Base-by-base conservation (phyloP, 1,140 invertebrate species). In the Ceratosolen solmsi region DNA sequence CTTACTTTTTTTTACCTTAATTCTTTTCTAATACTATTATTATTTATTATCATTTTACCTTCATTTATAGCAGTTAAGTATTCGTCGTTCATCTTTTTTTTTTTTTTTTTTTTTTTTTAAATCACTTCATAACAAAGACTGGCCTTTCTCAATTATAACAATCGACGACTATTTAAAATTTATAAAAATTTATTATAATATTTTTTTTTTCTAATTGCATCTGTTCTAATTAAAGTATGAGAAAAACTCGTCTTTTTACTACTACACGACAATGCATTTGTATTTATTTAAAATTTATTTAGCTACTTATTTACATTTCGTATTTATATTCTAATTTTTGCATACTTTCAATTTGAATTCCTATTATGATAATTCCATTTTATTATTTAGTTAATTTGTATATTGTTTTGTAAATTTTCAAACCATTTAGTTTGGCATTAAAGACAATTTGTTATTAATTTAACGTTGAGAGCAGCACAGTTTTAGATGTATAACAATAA, bases 1-100 rank as follows among this genome's bases (percentile, higher is more conserved):
- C 88, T 90, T 88, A 90, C 87, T 88, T 89, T 90, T n/a, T n/a
- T 22, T 73, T 73, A 73, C 46, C 71, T 73, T 87, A 87, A 85
- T 82, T 84, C 80, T 83, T 87, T 81, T 83, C 85, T 72, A 84
- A 85, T 54, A 82, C 82, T 78, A 72, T 85, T 85, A 79, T 84
- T 80, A 79, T 77, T 83, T 86, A 82, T 65, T 63, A 60, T 30
- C 49, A 77, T 68, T 74, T 51, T 63, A 9, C 56, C 77, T 41
- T 27, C 27, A 51, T 72, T 60, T 30, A 36, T 54, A 56, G 33
- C 38, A 4, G 22, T 68, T 74, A 0, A 36, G 36, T 58, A 56
- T 65, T 58, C n/a, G 1, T 79, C 58, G 68, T 75, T 54, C 36
- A 60, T 22, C 77, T 70, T 80, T 33, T 63, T 80, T 79, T 9